These are phyloP conservation scores for Danio kyathit DNA, from an alignment of 2,797 vertebrate genomes.

Conservation along the genomic window DNA sequence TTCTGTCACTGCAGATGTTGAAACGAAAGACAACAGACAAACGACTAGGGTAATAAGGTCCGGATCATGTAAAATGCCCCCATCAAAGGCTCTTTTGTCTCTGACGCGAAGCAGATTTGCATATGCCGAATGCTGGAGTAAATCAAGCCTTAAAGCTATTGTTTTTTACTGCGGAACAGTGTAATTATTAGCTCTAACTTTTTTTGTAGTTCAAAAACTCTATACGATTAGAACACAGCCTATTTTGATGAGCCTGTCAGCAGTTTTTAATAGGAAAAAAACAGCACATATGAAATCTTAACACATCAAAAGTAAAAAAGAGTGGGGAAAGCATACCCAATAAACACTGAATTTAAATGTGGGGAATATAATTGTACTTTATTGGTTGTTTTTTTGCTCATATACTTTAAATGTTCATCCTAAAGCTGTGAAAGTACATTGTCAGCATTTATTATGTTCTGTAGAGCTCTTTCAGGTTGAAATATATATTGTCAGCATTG, in stretches of 20 bases:
- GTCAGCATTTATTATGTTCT: neutral
- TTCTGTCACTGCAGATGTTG: constrained; percentile 15
- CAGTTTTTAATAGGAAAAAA: neutral
- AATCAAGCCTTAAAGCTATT: constrained; percentile 27
- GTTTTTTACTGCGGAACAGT: neutral
- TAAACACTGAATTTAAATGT: constrained; percentile 18
- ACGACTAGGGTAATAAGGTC: constrained; percentile 7
- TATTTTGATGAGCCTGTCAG: constrained; percentile 2
- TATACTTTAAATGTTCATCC: neutral
- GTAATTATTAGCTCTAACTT: constrained; percentile 1
- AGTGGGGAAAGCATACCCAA: neutral
- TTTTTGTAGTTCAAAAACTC: neutral
- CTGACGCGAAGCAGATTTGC: constrained; percentile 22
- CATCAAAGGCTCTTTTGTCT: constrained; percentile 26
- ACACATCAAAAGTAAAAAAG: neutral
- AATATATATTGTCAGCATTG: neutral
- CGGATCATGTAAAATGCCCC: constrained; percentile 15
- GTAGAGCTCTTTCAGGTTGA: neutral
- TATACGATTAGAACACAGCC: neutral
- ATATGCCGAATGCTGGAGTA: constrained; percentile 6
- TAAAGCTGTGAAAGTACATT: neutral
- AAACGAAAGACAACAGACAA: constrained; percentile 39
- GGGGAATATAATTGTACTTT: constrained; percentile 5
- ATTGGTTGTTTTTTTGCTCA: neutral
- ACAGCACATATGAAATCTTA: constrained; percentile 1